Percentiles rank a stretch among this genome's conserved stretches.
Evolutionary conservation across 2,113 vertebrate species (phyloP).

Genomic region (Colossoma macropomum): DNA sequence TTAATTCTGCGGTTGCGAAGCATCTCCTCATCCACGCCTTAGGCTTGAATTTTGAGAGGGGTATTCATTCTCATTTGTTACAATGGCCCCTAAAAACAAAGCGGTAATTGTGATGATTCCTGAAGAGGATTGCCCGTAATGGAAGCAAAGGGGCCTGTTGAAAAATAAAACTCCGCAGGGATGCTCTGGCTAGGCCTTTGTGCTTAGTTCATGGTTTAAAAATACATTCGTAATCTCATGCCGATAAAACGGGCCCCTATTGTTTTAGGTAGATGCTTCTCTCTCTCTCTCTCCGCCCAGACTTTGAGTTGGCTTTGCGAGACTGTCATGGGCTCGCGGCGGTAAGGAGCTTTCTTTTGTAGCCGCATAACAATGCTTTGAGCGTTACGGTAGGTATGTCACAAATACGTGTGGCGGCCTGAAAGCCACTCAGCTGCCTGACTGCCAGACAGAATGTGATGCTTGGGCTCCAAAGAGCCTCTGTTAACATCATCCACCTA

Average conservation of each 20-base stretch:
- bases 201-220: slow-evolving; percentile 41
- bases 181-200: background rate
- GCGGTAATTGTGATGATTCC: background rate
- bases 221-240: slow-evolving; percentile 37
- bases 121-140: background rate
- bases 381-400: slow-evolving; percentile 40
- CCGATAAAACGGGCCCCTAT: slow-evolving; percentile 28
- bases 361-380: slow-evolving; percentile 37
- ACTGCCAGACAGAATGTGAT: slow-evolving; percentile 10
- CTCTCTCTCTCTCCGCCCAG: background rate
- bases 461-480: slow-evolving; percentile 24
- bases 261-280: slow-evolving; percentile 15
- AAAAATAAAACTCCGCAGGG: background rate
- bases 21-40: background rate
- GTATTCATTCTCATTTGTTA: background rate
- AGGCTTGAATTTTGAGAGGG: background rate
- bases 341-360: slow-evolving; percentile 43
- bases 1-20: background rate
- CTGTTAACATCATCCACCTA: slow-evolving; percentile 38
- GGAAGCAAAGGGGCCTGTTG: background rate
- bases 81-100: background rate
- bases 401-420: slow-evolving; percentile 18
- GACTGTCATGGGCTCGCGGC: slow-evolving; percentile 7
- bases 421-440: slow-evolving; percentile 36
- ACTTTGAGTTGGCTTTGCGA: slow-evolving; percentile 12